These are phyloP conservation scores for Zophobas morio DNA, from an alignment of 1,140 invertebrate genomes.

Conservation along the genomic window DNA sequence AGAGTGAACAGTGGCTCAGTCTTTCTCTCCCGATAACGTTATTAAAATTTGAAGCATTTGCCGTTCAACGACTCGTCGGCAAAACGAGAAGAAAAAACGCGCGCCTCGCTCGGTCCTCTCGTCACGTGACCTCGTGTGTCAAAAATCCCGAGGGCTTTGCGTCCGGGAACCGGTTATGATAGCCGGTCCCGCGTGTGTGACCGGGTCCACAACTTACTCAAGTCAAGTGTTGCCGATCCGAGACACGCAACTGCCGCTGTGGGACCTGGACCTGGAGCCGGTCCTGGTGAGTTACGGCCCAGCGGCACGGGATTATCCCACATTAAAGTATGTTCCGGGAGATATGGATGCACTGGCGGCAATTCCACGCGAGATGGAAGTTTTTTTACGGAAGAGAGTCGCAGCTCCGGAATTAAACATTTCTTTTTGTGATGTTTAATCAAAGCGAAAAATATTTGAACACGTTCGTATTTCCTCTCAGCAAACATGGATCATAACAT, in stretches of 20 bases:
- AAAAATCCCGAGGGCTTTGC: conserved; percentile 53
- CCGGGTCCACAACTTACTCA: conserved; percentile 48
- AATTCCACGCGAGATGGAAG: background rate
- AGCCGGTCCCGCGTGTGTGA: conserved; percentile 40
- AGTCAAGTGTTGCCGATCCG: conserved; percentile 45
- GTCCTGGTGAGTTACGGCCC: conserved; percentile 47
- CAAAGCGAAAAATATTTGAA: conserved; percentile 56
- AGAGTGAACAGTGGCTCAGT: background rate
- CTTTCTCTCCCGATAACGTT: conserved; percentile 37
- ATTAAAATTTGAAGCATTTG: conserved; percentile 54
- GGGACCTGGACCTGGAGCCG: conserved; percentile 47
- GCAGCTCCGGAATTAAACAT: conserved; percentile 3
- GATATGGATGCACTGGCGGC: background rate
- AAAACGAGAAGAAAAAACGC: conserved; percentile 43
- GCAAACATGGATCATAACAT: conserved; percentile 49
- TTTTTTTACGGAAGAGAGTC: background rate
- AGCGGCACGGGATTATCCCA: conserved; percentile 27
- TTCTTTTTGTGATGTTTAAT: conserved; percentile 52
- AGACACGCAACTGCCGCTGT: conserved; percentile 52
- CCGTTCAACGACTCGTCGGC: conserved; percentile 50
- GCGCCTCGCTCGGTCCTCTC: background rate
- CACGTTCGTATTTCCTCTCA: conserved; percentile 52
- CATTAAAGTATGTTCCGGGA: conserved; percentile 3
- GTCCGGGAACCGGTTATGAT: conserved; percentile 53
- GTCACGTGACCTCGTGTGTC: conserved; percentile 44